A percentile compares a stretch with the other conserved stretches of the same genome.
Conservation (phyloP, 2,797 vertebrate species). For the Malurus splendens region DNA sequence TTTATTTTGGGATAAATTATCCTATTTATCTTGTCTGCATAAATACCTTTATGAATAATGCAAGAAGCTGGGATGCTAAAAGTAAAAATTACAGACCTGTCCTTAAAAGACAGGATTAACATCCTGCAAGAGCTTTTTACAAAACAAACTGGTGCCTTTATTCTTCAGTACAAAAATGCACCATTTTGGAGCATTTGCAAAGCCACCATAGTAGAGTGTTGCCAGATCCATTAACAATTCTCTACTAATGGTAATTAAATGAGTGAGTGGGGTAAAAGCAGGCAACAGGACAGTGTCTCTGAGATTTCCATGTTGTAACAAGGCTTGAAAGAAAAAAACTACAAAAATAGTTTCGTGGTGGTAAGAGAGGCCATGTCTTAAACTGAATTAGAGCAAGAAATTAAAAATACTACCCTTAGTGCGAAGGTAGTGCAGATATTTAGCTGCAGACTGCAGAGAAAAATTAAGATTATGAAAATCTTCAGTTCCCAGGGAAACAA, state of each 20-base stretch:
- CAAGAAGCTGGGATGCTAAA: slow-evolving; percentile 22
- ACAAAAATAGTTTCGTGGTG: neutral
- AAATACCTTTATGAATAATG: slow-evolving; percentile 63
- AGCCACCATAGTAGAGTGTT: neutral
- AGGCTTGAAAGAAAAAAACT: neutral
- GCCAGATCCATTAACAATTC: neutral
- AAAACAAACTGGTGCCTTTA: neutral
- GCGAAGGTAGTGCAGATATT: neutral
- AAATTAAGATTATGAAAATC: neutral
- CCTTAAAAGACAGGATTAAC: slow-evolving; percentile 42
- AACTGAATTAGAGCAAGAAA: neutral
- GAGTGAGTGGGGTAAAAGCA: neutral
- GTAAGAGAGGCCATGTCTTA: neutral
- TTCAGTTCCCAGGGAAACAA: neutral
- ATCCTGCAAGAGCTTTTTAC: slow-evolving; percentile 31
- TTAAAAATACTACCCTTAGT: neutral
- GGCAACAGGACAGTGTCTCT: neutral
- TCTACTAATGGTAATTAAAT: neutral
- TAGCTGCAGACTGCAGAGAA: neutral
- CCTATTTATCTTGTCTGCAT: slow-evolving; percentile 62
- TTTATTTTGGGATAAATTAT: slow-evolving; percentile 66
- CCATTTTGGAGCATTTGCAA: neutral
- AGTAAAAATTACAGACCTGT: slow-evolving; percentile 38
- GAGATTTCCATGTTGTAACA: fast-evolving
- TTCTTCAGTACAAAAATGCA: neutral